phyloP scores from a whole-genome alignment of 1,140 invertebrate genomes.

The Drosophila chauvacae region DNA sequence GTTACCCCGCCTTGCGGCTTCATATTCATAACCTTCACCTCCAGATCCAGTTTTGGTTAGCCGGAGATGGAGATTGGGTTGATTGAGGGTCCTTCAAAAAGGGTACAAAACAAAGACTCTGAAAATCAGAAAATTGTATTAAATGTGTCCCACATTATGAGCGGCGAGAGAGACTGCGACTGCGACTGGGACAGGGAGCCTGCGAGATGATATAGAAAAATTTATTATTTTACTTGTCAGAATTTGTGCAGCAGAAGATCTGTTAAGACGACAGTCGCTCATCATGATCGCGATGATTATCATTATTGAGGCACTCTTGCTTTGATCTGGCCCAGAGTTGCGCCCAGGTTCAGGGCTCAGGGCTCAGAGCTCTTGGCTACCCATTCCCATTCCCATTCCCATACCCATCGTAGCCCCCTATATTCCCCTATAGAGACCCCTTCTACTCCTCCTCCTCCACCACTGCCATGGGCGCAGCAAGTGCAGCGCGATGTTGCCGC shows the following conservation, averaged over 20 bases:
- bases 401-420: not conserved
- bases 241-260: conserved; percentile 65
- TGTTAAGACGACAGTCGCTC: conserved; percentile 72
- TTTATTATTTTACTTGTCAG: conserved; percentile 71
- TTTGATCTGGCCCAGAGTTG: conserved; percentile 67
- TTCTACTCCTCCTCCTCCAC: not conserved
- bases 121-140: conserved; percentile 71
- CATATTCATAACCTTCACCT: conserved; percentile 4
- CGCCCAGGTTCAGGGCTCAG: conserved; percentile 23
- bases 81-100: conserved; percentile 82
- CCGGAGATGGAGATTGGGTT: conserved; percentile 46
- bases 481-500: conserved; percentile 65
- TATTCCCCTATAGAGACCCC: not conserved
- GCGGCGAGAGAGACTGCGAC: conserved; percentile 1
- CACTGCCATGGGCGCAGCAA: conserved; percentile 64
- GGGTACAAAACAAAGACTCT: conserved; percentile 66
- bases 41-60: conserved; percentile 21
- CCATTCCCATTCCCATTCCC: not conserved
- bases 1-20: conserved; percentile 5
- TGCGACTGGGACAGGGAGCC: not conserved
- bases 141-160: conserved; percentile 79
- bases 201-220: conserved; percentile 62
- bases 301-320: conserved; percentile 83
- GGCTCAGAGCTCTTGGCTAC: conserved; percentile 1
- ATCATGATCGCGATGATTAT: conserved; percentile 76